phyloP scores from a whole-genome alignment of 2,888 invertebrate genomes.

The Scelioninae gen. 2 region DNA sequence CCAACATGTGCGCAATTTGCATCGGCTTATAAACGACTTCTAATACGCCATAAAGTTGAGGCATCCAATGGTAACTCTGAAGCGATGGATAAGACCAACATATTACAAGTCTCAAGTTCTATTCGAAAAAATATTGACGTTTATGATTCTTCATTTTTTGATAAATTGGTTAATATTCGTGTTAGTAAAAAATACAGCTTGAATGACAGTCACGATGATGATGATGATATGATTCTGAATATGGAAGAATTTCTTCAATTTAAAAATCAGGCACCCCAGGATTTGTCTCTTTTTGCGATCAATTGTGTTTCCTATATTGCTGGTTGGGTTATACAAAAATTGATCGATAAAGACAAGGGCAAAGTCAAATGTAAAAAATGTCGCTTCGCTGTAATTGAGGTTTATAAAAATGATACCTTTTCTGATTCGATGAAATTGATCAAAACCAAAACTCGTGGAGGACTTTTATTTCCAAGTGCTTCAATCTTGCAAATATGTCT shows the following conservation, averaged over 20 bases:
- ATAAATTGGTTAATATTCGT: conserved; percentile 1
- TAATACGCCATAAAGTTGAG: conserved; percentile 35
- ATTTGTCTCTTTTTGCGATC: background rate
- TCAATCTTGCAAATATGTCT: conserved; percentile 35
- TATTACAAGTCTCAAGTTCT: conserved; percentile 18
- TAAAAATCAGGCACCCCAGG: background rate
- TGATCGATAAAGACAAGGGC: background rate
- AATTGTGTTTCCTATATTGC: background rate
- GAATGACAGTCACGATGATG: too few species aligned
- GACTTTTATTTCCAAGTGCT: conserved; percentile 34
- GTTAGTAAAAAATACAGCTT: conserved; percentile 10
- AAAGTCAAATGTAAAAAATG: background rate
- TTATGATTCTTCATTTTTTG: too few species aligned
- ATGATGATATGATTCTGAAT: conserved; percentile 12
- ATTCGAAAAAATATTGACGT: background rate
- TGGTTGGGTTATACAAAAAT: conserved; percentile 3
- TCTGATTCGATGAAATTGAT: background rate
- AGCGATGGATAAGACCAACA: conserved; percentile 22
- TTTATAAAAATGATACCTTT: too few species aligned
- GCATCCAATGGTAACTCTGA: conserved; percentile 27
- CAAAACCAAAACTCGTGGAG: background rate
- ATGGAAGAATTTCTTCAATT: conserved; percentile 12
- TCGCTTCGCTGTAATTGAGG: background rate
- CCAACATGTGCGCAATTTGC: conserved; percentile 36
- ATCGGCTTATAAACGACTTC: conserved; percentile 30